phyloP scores from a whole-genome alignment of 2,113 vertebrate species.

The Uria aalge region DNA sequence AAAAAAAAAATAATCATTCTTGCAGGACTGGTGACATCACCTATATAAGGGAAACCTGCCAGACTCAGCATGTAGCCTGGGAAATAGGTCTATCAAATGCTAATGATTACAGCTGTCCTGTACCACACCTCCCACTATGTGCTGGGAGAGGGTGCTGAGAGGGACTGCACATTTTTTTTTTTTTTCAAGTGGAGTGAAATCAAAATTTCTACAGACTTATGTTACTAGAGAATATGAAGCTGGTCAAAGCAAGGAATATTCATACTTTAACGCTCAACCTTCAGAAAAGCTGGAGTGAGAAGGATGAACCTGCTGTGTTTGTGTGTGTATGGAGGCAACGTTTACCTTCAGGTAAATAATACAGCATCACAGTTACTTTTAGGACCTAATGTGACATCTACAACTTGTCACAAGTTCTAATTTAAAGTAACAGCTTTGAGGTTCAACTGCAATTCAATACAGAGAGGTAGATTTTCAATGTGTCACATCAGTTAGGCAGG shows the following conservation, averaged over 20 bases:
- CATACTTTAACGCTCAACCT: not conserved
- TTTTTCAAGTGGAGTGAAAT: not conserved
- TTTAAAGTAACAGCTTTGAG: not conserved
- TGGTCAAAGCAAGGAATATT: not conserved
- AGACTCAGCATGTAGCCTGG: not conserved
- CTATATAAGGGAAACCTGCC: not conserved
- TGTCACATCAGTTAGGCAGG: not conserved
- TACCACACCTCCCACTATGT: not conserved
- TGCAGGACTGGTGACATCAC: not conserved
- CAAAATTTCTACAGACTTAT: not conserved
- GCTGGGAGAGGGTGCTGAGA: not conserved
- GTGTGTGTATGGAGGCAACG: rapidly evolving
- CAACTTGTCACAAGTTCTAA: not conserved
- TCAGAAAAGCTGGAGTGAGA: not conserved
- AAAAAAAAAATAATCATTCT: not conserved
- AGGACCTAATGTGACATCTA: not conserved
- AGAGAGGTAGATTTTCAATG: not conserved
- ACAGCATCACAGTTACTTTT: not conserved
- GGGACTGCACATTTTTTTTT: not conserved
- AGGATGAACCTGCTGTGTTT: not conserved
- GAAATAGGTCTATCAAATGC: not conserved
- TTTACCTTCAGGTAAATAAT: not conserved
- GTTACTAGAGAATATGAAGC: not conserved
- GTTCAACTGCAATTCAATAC: not conserved
- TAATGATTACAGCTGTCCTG: not conserved